Percentiles rank a stretch among this genome's conserved stretches.
phyloP scores from a whole-genome alignment of 2,888 invertebrate genomes.

The Macrosiphum euphorbiae region DNA sequence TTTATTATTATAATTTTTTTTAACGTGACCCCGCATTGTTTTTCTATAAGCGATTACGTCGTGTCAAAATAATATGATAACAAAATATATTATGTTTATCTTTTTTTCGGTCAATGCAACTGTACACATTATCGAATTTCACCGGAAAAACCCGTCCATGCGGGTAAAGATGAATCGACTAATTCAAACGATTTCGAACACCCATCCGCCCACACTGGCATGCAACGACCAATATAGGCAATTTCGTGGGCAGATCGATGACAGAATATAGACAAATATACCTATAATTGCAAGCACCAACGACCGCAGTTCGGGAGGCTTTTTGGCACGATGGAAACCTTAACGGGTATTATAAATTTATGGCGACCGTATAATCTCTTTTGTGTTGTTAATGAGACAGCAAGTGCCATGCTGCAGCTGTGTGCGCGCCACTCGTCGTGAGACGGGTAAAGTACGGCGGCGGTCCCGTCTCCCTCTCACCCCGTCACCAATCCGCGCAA shows the following conservation, averaged over 20 bases:
- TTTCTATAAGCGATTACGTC: background rate
- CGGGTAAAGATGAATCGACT: background rate
- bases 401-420: conserved; percentile 24
- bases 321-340: background rate
- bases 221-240: background rate
- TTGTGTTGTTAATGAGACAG: conserved; percentile 49
- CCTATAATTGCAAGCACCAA: background rate
- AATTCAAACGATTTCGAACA: background rate
- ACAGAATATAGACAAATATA: background rate
- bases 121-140: background rate
- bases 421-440: background rate
- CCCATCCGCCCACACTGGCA: background rate
- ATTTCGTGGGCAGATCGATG: background rate
- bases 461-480: background rate
- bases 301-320: background rate
- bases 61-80: conserved; percentile 21
- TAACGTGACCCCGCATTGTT: conserved; percentile 45
- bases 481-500: background rate
- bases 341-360: background rate
- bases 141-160: background rate
- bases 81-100: background rate
- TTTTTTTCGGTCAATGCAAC: background rate
- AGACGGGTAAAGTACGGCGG: background rate
- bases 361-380: conserved; percentile 6
- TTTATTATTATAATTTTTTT: background rate